Conservation (phyloP, 2,797 vertebrate genomes). For the Sebastiscus tertius region DNA sequence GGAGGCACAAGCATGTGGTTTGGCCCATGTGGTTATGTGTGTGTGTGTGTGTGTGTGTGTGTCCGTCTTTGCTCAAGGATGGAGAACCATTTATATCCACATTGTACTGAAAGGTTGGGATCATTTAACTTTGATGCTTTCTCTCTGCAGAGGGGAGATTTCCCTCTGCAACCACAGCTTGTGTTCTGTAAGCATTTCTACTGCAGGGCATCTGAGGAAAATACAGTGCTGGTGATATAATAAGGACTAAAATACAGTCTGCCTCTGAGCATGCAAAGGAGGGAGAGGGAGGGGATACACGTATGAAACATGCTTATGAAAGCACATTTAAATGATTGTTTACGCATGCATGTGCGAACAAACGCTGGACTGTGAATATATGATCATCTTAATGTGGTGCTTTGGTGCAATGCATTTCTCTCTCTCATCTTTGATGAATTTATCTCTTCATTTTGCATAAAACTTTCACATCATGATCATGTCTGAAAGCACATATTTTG, state of each 20-base stretch:
- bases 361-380: slow-evolving; percentile 32
- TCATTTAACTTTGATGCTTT: slow-evolving; percentile 51
- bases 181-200: slow-evolving; percentile 16
- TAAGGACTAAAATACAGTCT: slow-evolving; percentile 16
- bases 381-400: slow-evolving; percentile 30
- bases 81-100: slow-evolving; percentile 34
- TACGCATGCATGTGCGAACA: slow-evolving; percentile 48
- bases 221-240: slow-evolving; percentile 24
- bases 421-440: slow-evolving; percentile 10
- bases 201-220: slow-evolving; percentile 1
- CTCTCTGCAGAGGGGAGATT: slow-evolving; percentile 24
- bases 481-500: slow-evolving; percentile 20
- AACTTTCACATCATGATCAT: slow-evolving; percentile 1
- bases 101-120: slow-evolving; percentile 31
- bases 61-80: slow-evolving; percentile 48
- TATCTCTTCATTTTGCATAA: slow-evolving; percentile 1
- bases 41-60: slow-evolving; percentile 23
- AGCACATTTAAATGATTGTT: slow-evolving; percentile 57
- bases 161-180: slow-evolving; percentile 6
- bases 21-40: slow-evolving; percentile 34
- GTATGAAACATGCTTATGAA: slow-evolving; percentile 49
- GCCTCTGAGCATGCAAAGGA: not conserved
- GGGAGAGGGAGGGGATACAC: not conserved
- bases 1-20: slow-evolving; percentile 61
- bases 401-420: slow-evolving; percentile 40